Percentiles rank a stretch among this genome's conserved stretches.
Conservation (phyloP, 2,797 vertebrate genomes). For the Tolypeutes matacus region DNA sequence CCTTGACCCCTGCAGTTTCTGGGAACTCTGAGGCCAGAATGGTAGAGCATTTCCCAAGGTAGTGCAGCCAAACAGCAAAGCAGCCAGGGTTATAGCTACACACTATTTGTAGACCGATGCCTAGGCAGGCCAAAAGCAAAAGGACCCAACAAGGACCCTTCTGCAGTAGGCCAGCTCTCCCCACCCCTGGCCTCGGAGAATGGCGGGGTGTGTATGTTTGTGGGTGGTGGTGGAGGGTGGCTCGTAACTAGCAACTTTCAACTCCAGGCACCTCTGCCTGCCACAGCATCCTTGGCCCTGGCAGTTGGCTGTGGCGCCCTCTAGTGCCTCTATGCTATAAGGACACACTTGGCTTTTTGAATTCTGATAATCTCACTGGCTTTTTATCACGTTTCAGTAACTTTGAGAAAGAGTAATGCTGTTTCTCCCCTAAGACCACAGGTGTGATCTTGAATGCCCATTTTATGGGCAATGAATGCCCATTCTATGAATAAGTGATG, state of each 20-base stretch:
- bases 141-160: neutral
- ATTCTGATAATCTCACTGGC: neutral
- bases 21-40: neutral
- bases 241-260: neutral
- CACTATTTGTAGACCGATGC: neutral
- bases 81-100: neutral
- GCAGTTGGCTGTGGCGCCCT: slow-evolving; percentile 37
- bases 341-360: neutral
- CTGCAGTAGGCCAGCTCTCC: neutral
- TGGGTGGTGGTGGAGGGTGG: neutral
- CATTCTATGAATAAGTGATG: neutral
- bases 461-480: neutral
- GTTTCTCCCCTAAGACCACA: neutral
- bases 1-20: neutral
- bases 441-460: neutral
- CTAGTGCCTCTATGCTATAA: slow-evolving; percentile 49
- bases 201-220: fast-evolving
- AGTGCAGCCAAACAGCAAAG: neutral
- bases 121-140: neutral
- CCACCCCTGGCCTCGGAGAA: neutral
- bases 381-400: slow-evolving; percentile 10
- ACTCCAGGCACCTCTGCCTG: neutral
- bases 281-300: neutral
- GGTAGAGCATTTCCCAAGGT: neutral
- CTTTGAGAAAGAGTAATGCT: neutral